phyloP scores from a whole-genome alignment of 1,140 invertebrate species.

The Philopotamus ludificatus region DNA sequence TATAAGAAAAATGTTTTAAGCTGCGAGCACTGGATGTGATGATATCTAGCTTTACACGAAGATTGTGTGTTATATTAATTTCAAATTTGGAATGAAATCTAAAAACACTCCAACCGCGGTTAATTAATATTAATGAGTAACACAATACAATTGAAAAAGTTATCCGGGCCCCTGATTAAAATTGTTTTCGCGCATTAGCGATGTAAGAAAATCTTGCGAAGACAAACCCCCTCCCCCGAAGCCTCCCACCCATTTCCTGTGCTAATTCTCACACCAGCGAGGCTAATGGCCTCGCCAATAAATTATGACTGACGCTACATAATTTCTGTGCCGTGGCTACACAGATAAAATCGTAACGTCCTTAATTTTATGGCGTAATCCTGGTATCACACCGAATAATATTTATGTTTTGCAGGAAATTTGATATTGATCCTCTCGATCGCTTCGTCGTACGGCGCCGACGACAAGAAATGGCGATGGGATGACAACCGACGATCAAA shows the following conservation, averaged over 20 bases:
- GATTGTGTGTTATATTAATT: too few species aligned
- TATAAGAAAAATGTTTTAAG: too few species aligned
- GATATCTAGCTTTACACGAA: too few species aligned
- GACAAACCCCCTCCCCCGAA: background rate
- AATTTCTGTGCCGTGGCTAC: background rate
- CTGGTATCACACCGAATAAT: background rate
- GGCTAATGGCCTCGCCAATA: slow-evolving; percentile 34
- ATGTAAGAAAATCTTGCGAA: background rate
- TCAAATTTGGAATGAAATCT: too few species aligned
- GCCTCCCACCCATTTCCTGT: slow-evolving; percentile 22
- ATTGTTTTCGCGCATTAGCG: too few species aligned
- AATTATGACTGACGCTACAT: slow-evolving; percentile 34
- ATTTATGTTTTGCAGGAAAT: background rate
- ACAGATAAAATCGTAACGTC: slow-evolving; percentile 21
- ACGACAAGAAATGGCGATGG: slow-evolving; percentile 38
- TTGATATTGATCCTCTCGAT: background rate
- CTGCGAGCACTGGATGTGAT: too few species aligned
- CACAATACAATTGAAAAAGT: too few species aligned
- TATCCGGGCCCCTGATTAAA: too few species aligned
- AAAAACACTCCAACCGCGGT: too few species aligned
- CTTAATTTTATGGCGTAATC: background rate
- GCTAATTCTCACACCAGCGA: slow-evolving; percentile 33
- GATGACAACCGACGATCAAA: slow-evolving; percentile 31
- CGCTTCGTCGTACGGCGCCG: background rate
- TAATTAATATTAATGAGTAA: too few species aligned